Evolutionary conservation across 2,797 vertebrate genomes (phyloP).

Genomic region (Masticophis lateralis): DNA sequence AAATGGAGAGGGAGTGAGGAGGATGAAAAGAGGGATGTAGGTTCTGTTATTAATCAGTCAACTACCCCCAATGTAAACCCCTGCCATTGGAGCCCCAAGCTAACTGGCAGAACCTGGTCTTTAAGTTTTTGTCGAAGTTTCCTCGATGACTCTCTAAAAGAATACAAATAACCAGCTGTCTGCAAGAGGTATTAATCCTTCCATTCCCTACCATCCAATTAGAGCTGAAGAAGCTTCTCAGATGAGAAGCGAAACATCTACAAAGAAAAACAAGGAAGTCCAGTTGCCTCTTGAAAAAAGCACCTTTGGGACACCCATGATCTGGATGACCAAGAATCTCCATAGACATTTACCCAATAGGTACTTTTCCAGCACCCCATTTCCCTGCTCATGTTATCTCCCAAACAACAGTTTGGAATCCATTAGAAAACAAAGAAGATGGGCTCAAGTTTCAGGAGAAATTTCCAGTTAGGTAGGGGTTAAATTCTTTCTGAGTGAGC

Average conservation of each 20-base stretch:
- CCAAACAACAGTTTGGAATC: neutral
- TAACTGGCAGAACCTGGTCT: neutral
- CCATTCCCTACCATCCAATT: too few species aligned
- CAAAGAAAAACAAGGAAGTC: too few species aligned
- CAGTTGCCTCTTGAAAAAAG: too few species aligned
- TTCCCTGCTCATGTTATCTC: neutral
- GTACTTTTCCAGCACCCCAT: neutral
- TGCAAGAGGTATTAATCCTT: too few species aligned
- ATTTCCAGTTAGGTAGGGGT: neutral
- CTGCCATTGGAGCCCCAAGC: neutral
- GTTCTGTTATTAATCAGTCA: neutral
- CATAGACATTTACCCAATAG: neutral
- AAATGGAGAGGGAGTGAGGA: neutral
- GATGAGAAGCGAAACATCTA: too few species aligned
- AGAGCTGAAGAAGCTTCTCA: too few species aligned
- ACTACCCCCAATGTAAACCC: neutral
- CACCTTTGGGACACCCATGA: too few species aligned
- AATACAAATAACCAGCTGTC: too few species aligned
- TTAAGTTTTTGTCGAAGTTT: neutral
- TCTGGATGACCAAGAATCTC: too few species aligned
- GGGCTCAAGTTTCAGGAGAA: neutral
- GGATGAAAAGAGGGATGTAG: neutral
- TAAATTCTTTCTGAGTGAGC: conserved; percentile 13
- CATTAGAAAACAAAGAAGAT: neutral
- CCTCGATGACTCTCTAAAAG: too few species aligned